These are phyloP conservation scores for Drosophila macrospina DNA, from an alignment of 2,888 invertebrate genomes.

Conservation along the genomic window DNA sequence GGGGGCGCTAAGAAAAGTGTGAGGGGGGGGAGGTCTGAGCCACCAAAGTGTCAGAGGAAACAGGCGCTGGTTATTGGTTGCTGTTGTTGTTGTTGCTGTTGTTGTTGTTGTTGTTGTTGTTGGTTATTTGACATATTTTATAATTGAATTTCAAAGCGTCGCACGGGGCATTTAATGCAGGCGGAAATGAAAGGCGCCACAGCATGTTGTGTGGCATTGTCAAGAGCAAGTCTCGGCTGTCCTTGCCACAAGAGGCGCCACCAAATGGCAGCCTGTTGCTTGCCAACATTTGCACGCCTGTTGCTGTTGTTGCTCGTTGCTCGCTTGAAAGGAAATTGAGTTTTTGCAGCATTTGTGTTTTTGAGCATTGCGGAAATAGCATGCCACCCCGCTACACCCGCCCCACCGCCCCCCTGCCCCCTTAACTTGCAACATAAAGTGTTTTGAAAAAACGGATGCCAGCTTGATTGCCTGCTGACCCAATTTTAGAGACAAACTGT, in stretches of 20 bases:
- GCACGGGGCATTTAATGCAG: constrained; percentile 38
- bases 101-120: constrained; percentile 28
- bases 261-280: constrained; percentile 52
- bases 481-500: constrained; percentile 28
- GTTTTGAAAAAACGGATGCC: constrained; percentile 21
- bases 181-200: constrained; percentile 48
- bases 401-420: neutral
- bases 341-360: constrained; percentile 44
- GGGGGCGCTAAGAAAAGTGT: too few relatives aligned
- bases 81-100: constrained; percentile 24
- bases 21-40: neutral
- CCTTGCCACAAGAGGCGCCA: constrained; percentile 6
- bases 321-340: constrained; percentile 56
- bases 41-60: constrained; percentile 42
- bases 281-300: constrained; percentile 38
- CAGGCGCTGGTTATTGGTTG: constrained; percentile 46
- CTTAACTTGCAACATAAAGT: constrained; percentile 22
- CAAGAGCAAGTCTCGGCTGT: neutral
- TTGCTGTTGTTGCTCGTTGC: constrained; percentile 27
- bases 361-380: constrained; percentile 20
- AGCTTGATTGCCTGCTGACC: constrained; percentile 55
- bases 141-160: constrained; percentile 75
- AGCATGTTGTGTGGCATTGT: constrained; percentile 3
- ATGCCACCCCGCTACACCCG: too few relatives aligned
- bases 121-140: constrained; percentile 77